These are phyloP conservation scores for Cydia amplana DNA, from an alignment of 1,140 invertebrate genomes.

Conservation along the genomic window DNA sequence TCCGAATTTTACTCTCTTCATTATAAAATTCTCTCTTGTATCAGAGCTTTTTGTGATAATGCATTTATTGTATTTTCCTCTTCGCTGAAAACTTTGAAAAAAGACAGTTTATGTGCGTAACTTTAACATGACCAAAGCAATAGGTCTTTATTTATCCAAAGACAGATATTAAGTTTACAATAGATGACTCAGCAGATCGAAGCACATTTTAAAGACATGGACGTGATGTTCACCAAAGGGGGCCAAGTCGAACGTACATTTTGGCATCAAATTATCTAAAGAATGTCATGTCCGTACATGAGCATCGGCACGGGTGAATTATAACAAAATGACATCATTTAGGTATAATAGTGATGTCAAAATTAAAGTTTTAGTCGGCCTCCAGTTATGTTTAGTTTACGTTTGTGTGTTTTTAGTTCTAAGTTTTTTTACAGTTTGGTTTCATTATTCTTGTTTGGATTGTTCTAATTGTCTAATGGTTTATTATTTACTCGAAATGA, in stretches of 20 bases:
- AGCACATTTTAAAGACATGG: slow-evolving; percentile 75
- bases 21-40: not conserved
- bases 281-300: too few species aligned
- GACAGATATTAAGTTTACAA: slow-evolving; percentile 39
- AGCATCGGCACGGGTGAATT: too few species aligned
- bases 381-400: slow-evolving; percentile 57
- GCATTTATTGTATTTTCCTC: slow-evolving; percentile 54
- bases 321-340: too few species aligned
- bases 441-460: slow-evolving; percentile 38
- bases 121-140: slow-evolving; percentile 43
- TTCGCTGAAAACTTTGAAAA: slow-evolving; percentile 32
- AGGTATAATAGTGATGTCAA: too few species aligned
- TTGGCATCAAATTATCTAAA: too few species aligned
- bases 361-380: too few species aligned
- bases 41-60: slow-evolving; percentile 33
- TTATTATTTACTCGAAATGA: slow-evolving; percentile 17
- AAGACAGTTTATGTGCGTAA: slow-evolving; percentile 36
- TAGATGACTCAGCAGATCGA: slow-evolving; percentile 37
- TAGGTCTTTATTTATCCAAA: slow-evolving; percentile 40
- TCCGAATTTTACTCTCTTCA: slow-evolving; percentile 19
- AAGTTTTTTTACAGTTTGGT: slow-evolving; percentile 44
- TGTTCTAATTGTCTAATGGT: slow-evolving; percentile 35
- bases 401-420: slow-evolving; percentile 66
- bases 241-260: too few species aligned
- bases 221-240: slow-evolving; percentile 51